Conservation (phyloP, 2,113 vertebrate species). For the Ammodytes dubius region DNA sequence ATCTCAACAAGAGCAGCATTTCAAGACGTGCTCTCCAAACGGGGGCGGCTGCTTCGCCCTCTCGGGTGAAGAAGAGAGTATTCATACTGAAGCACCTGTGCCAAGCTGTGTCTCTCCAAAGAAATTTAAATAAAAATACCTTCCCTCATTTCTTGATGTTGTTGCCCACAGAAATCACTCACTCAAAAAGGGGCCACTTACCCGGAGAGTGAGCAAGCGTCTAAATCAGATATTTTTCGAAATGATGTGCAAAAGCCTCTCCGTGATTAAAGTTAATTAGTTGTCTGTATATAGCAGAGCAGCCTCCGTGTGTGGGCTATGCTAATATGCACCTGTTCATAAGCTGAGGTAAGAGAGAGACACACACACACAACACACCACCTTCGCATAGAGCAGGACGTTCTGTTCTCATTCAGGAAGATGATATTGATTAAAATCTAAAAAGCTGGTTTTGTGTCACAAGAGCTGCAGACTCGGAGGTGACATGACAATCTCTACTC, state of each 20-base stretch:
- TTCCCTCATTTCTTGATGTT: constrained; percentile 8
- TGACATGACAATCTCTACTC: constrained; percentile 42
- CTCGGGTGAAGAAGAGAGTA: neutral
- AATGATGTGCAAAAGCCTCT: constrained; percentile 39
- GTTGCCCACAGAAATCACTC: constrained; percentile 33
- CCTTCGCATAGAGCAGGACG: constrained; percentile 5
- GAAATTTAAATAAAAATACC: neutral
- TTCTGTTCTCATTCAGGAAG: constrained; percentile 14
- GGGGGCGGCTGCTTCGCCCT: constrained; percentile 10
- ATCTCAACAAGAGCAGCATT: neutral
- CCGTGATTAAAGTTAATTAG: constrained; percentile 68
- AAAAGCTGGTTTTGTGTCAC: constrained; percentile 41
- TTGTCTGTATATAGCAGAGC: constrained; percentile 41
- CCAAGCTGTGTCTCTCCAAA: constrained; percentile 1
- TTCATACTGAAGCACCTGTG: constrained; percentile 52
- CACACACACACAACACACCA: neutral
- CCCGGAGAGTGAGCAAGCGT: neutral
- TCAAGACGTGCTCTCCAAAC: neutral
- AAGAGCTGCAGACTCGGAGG: constrained; percentile 19
- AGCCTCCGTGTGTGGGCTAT: constrained; percentile 21
- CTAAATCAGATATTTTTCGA: constrained; percentile 36
- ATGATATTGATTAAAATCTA: constrained; percentile 29
- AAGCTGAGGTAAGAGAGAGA: constrained; percentile 10
- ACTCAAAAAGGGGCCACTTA: constrained; percentile 7
- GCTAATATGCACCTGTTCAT: constrained; percentile 72